Percentiles rank a stretch among this genome's conserved stretches.
These are phyloP conservation scores for Coregonus clupeaformis DNA, from an alignment of 2,113 vertebrate genomes.

Conservation along the genomic window DNA sequence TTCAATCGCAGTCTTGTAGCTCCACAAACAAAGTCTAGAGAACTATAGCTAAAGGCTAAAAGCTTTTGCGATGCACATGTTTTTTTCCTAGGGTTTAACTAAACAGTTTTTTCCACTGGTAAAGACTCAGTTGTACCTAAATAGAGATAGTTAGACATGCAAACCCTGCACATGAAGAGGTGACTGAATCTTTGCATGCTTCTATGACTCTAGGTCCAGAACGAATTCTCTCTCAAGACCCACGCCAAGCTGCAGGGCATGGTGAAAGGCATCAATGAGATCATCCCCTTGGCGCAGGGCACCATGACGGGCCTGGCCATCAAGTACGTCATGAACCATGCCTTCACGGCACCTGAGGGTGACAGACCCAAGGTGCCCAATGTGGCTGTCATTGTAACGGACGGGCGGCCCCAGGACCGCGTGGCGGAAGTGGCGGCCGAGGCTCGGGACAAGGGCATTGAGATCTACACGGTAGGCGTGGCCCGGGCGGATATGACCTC, in stretches of 20 bases:
- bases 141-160: background rate
- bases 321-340: constrained; percentile 88
- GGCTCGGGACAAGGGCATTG: constrained; percentile 86
- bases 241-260: constrained; percentile 77
- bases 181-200: background rate
- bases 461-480: constrained; percentile 93
- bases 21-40: background rate
- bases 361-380: constrained; percentile 85
- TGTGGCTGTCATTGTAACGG: constrained; percentile 88
- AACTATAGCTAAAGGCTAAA: too few relatives aligned
- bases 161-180: background rate
- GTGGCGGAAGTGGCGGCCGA: constrained; percentile 89
- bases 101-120: background rate
- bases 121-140: background rate
- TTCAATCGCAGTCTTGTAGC: too few relatives aligned
- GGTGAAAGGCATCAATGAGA: constrained; percentile 86
- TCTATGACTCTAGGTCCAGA: constrained; percentile 78
- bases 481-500: constrained; percentile 93
- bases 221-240: constrained; percentile 87
- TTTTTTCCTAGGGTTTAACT: background rate
- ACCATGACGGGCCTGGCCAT: constrained; percentile 98
- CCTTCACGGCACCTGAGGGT: constrained; percentile 83
- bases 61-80: too few relatives aligned
- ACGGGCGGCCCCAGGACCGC: constrained; percentile 92
- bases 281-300: constrained; percentile 91